Base-by-base conservation (phyloP, 2,113 vertebrate species). In the Pantherophis guttatus region DNA sequence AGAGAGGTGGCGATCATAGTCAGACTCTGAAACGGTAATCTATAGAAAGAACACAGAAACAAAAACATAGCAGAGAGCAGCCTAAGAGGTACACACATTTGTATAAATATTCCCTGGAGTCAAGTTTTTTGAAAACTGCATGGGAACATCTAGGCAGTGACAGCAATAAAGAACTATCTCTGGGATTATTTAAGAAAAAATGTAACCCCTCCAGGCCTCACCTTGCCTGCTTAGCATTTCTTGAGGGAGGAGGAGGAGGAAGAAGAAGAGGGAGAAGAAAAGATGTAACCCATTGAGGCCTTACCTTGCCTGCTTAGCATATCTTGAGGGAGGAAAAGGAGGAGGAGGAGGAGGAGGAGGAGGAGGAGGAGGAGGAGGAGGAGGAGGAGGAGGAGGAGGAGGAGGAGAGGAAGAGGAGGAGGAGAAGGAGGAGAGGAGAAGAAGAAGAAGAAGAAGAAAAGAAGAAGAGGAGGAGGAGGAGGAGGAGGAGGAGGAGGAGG, bases 201-300 rank as follows among this genome's bases (percentile, higher is more conserved):
- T 75, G 6, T 75, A 17, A 48, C 44, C 44, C 44, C 44, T 48
- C 44, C 44, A 48, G 3, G 44, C 1, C 44, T 48, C 44, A 48
- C 44, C 44, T 48, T 48, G 44, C 44, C 44, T 48, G n/a, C 5
- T 33, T 39, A 75, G n/a, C 13, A 75, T 75, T 75, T 65, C 59
- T 10, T 65, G 13, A 33, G 62, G 4, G n/a, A 15, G n/a, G 29
- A 15, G n/a, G 1, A 2, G 11, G 29, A 2, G 12, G 0, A 5
- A 10, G 10, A 26, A 23, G 2, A 59, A 54, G 12, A 3, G 6
- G 7, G 53, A 53, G 53, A 10, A 53, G 55, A 0, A 57, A 44
- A 44, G 39, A 44, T 44, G 39, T 44, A 44, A 44, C 39, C 2
- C 39, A 44, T 44, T 44, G 2, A 44, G 39, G 39, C 39, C 39